A percentile compares a stretch with the other conserved stretches of the same genome.
Conservation (phyloP, 2,888 invertebrate species). For the Rhagonycha lutea region DNA sequence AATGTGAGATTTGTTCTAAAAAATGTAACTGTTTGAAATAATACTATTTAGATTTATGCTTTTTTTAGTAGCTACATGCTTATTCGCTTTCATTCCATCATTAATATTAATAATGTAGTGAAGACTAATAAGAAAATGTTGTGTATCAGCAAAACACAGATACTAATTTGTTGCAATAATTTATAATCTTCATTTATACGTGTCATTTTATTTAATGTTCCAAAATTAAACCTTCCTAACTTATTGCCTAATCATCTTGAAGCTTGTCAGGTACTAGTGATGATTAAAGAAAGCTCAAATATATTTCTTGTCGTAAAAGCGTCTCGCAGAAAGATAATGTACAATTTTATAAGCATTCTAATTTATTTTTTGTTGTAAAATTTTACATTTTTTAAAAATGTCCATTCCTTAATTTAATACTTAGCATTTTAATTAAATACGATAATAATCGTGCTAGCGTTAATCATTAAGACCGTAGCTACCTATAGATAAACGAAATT, state of each 20-base stretch:
- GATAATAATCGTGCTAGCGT: background rate
- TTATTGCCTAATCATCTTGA: background rate
- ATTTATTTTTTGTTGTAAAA: background rate
- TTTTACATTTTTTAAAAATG: background rate
- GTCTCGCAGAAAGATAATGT: background rate
- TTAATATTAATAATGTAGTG: background rate
- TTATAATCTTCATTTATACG: background rate
- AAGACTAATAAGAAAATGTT: background rate
- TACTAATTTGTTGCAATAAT: background rate
- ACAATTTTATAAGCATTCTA: background rate
- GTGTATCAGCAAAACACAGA: background rate
- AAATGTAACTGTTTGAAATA: slow-evolving; percentile 12
- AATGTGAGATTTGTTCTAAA: slow-evolving; percentile 5
- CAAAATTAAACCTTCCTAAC: background rate
- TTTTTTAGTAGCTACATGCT: background rate
- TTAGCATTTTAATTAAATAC: background rate
- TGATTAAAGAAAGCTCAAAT: background rate
- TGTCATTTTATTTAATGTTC: background rate
- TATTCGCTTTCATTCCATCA: background rate
- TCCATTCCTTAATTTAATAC: background rate
- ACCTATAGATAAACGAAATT: background rate
- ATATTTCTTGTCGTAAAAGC: background rate
- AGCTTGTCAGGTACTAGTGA: background rate
- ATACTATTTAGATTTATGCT: slow-evolving; percentile 19
- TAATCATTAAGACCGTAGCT: background rate